A percentile compares a stretch with the other conserved stretches of the same genome.
Conservation (phyloP, 2,113 vertebrate genomes). For the Cariama cristata region DNA sequence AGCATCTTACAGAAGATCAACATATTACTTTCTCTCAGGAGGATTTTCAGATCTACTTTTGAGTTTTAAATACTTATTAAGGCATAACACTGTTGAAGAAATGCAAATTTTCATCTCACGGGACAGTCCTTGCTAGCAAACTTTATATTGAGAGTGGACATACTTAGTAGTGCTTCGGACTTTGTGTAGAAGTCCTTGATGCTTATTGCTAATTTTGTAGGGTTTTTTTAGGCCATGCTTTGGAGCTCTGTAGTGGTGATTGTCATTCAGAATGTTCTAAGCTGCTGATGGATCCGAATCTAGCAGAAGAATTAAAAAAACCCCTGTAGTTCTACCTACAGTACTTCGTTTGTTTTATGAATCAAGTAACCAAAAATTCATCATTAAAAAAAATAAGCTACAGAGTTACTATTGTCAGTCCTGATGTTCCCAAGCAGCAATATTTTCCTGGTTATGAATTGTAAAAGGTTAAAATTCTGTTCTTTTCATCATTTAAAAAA, state of each 20-base stretch:
- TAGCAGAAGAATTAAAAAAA: not conserved
- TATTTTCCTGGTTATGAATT: not conserved
- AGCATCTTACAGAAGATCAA: not conserved
- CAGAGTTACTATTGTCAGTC: not conserved
- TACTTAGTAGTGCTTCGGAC: not conserved
- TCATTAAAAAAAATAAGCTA: not conserved
- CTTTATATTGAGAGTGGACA: not conserved
- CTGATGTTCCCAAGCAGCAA: not conserved
- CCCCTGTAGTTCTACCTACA: not conserved
- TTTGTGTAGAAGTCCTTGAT: not conserved
- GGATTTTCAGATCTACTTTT: not conserved
- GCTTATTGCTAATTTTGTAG: not conserved
- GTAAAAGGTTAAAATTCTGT: not conserved
- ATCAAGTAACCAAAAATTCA: not conserved
- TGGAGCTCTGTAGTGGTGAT: not conserved
- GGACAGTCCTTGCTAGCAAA: not conserved
- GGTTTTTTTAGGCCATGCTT: not conserved
- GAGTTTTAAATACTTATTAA: not conserved
- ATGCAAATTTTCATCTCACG: not conserved
- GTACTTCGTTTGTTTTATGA: not conserved
- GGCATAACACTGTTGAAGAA: not conserved
- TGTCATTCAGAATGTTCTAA: not conserved
- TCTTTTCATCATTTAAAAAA: not conserved
- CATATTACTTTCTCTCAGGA: not conserved
- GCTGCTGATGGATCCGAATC: not conserved